Conservation (phyloP, 1,140 invertebrate genomes). For the Arion vulgaris region DNA sequence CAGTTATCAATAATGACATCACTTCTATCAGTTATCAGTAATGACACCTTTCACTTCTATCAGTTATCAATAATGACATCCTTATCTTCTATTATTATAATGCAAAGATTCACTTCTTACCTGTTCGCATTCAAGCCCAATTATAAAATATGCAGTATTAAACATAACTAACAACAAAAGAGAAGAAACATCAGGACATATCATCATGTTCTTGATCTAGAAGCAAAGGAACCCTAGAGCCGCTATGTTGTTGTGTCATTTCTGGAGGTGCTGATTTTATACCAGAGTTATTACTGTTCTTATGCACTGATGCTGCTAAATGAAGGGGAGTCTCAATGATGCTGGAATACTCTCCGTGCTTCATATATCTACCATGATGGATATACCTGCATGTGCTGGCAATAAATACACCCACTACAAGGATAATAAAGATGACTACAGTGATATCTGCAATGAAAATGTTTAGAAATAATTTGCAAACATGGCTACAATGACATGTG, state of each 20-base stretch:
- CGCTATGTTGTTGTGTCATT: neutral
- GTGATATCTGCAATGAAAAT: constrained; percentile 43
- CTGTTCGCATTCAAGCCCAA: too few species aligned
- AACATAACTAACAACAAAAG: too few species aligned
- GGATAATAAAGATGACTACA: constrained; percentile 36
- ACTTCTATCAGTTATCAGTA: too few species aligned
- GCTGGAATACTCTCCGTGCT: neutral
- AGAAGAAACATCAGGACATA: neutral
- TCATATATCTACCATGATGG: constrained; percentile 40
- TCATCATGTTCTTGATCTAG: neutral
- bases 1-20: too few species aligned
- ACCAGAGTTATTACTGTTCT: neutral
- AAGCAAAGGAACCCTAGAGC: neutral
- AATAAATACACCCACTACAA: constrained; percentile 44
- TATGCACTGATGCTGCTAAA: neutral
- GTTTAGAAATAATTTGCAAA: neutral
- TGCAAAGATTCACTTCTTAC: too few species aligned
- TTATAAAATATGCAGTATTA: too few species aligned
- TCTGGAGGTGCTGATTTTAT: neutral
- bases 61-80: too few species aligned
- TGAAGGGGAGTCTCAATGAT: neutral
- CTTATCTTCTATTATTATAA: too few species aligned
- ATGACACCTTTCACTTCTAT: too few species aligned
- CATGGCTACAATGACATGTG: too few species aligned
- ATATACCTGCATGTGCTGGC: constrained; percentile 46